Evolutionary conservation across 2,113 vertebrate genomes (phyloP).

Genomic region (Clupea harengus): DNA sequence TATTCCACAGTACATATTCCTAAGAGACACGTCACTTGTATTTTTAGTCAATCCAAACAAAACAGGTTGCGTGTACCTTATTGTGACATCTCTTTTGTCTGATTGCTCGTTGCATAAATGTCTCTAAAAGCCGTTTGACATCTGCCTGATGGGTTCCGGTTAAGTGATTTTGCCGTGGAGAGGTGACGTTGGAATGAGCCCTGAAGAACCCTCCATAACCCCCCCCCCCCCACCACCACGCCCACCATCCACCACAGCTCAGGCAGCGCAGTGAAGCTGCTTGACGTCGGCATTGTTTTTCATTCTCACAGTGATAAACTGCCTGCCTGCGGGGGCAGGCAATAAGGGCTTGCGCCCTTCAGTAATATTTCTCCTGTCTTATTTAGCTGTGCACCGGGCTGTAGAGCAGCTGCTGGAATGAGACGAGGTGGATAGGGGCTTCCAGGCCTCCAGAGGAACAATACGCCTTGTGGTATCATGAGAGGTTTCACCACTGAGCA

Average conservation of each 20-base stretch:
- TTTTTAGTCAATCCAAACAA: neutral
- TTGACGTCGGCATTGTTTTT: slow-evolving; percentile 9
- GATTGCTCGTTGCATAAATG: neutral
- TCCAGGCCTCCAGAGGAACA: neutral
- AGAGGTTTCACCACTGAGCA: too few relatives aligned
- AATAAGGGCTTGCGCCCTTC: neutral
- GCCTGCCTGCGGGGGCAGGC: neutral
- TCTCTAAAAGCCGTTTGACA: slow-evolving; percentile 7
- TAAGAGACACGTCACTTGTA: neutral
- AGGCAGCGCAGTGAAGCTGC: neutral
- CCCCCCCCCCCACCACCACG: neutral
- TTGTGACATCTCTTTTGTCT: neutral
- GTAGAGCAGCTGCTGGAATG: neutral
- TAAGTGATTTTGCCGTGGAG: neutral
- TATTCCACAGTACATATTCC: neutral
- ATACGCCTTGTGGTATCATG: too few relatives aligned
- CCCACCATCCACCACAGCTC: neutral
- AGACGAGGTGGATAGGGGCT: neutral
- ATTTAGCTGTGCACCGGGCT: neutral
- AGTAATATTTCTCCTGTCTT: slow-evolving; percentile 14
- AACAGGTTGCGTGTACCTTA: neutral
- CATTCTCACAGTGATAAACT: slow-evolving; percentile 8
- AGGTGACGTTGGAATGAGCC: neutral
- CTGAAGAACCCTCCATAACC: neutral
- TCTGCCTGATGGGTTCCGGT: neutral